A percentile compares a stretch with the other conserved stretches of the same genome.
Conservation (phyloP, 2,888 invertebrate species). For the Standfussiana lucernea region DNA sequence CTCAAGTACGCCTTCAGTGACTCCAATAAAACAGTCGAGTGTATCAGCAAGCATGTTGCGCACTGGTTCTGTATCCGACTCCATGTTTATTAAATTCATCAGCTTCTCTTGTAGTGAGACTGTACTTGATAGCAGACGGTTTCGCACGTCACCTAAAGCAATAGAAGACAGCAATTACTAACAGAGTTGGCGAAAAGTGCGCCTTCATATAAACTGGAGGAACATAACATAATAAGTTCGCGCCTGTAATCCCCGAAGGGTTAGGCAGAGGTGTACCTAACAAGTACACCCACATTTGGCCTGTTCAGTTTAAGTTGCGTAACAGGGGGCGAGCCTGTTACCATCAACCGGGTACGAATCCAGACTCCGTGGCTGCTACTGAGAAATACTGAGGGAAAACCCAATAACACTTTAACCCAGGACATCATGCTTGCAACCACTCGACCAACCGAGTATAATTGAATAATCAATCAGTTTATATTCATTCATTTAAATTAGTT, state of each 20-base stretch:
- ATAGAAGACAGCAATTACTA: not conserved
- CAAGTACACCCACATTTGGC: not conserved
- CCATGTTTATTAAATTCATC: slow-evolving; percentile 91
- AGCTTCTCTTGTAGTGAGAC: slow-evolving; percentile 84
- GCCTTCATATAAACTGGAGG: not conserved
- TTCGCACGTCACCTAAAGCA: slow-evolving; percentile 83
- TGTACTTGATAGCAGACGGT: slow-evolving; percentile 82
- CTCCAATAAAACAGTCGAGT: slow-evolving; percentile 94
- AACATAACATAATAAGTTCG: not conserved
- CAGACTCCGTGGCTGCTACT: not conserved
- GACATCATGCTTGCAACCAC: not conserved
- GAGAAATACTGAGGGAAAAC: not conserved
- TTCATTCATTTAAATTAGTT: not conserved
- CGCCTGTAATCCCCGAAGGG: not conserved
- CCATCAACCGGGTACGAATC: not conserved
- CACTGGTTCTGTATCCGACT: slow-evolving; percentile 89
- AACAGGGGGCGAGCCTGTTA: not conserved
- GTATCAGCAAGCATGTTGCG: slow-evolving; percentile 92
- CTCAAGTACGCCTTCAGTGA: slow-evolving; percentile 91
- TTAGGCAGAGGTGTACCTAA: not conserved
- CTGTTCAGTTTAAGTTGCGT: not conserved
- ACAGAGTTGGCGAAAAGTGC: not conserved
- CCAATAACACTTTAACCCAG: not conserved
- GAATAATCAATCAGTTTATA: not conserved
- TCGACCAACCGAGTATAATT: not conserved